These are phyloP conservation scores for Drosophila robusta DNA, from an alignment of 2,888 invertebrate genomes.

Conservation along the genomic window DNA sequence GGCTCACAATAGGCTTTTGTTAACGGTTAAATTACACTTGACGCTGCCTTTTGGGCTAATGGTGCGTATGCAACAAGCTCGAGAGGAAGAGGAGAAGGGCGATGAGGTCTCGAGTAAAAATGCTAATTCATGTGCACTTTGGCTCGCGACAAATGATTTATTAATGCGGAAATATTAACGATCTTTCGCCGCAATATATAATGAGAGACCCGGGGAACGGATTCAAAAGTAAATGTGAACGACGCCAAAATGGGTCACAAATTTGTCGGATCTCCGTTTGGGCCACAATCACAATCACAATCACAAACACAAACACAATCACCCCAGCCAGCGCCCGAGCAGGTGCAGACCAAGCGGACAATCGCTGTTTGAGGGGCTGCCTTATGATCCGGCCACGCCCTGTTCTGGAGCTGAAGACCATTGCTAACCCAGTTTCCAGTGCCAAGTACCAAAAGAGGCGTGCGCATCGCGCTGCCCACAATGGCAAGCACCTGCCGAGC, in stretches of 20 bases:
- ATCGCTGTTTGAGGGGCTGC: slow-evolving; percentile 36
- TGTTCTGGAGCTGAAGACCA: slow-evolving; percentile 10
- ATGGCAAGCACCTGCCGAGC: slow-evolving; percentile 61
- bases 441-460: slow-evolving; percentile 6
- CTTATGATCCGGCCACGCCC: slow-evolving; percentile 50
- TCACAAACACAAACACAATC: no score
- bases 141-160: slow-evolving; percentile 59
- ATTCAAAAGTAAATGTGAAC: slow-evolving; percentile 55
- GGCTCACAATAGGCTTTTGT: slow-evolving; percentile 71
- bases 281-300: no score
- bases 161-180: slow-evolving; percentile 51
- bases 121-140: slow-evolving; percentile 79
- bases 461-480: slow-evolving; percentile 9
- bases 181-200: slow-evolving; percentile 33
- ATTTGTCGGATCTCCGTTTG: background rate
- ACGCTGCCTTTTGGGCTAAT: slow-evolving; percentile 72
- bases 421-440: slow-evolving; percentile 63
- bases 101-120: slow-evolving; percentile 49
- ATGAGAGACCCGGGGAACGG: background rate
- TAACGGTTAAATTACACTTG: slow-evolving; percentile 75
- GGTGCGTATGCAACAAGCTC: slow-evolving; percentile 57
- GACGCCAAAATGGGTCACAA: slow-evolving; percentile 51
- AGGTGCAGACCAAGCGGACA: slow-evolving; percentile 33
- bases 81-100: background rate
- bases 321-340: slow-evolving; percentile 8